A percentile compares a stretch with the other conserved stretches of the same genome.
Conservation (phyloP, 2,113 vertebrate species). For the Nansenia antarctica region DNA sequence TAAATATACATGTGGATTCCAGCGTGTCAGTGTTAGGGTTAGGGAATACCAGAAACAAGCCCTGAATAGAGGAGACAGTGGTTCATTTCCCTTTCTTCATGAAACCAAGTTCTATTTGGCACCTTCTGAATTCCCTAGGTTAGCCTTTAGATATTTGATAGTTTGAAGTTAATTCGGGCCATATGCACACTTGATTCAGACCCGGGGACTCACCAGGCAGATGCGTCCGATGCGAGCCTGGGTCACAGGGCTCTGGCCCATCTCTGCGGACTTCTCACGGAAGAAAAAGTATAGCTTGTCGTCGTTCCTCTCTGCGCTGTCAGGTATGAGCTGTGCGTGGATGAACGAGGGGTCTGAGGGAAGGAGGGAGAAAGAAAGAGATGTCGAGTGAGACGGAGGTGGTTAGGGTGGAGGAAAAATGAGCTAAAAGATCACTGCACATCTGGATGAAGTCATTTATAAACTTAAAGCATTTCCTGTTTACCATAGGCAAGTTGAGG, state of each 20-base stretch:
- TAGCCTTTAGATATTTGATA: too few species aligned
- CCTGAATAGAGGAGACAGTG: slow-evolving; percentile 25
- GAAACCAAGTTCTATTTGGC: slow-evolving; percentile 32
- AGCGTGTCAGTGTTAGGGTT: slow-evolving; percentile 62
- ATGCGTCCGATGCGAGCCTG: slow-evolving; percentile 95
- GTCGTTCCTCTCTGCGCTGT: slow-evolving; percentile 93
- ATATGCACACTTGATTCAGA: slow-evolving; percentile 26
- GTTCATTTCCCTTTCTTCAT: slow-evolving; percentile 18
- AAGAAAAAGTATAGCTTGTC: slow-evolving; percentile 99
- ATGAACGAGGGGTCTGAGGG: slow-evolving; percentile 91
- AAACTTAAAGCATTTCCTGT: slow-evolving; percentile 36
- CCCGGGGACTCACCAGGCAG: slow-evolving; percentile 85
- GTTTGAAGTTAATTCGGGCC: slow-evolving; percentile 26
- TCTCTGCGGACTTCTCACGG: slow-evolving; percentile 91
- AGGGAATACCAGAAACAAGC: slow-evolving; percentile 25
- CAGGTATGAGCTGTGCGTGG: slow-evolving; percentile 91
- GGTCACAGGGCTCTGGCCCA: slow-evolving; percentile 89
- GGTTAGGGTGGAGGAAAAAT: not conserved
- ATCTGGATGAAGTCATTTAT: slow-evolving; percentile 31
- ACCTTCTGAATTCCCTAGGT: too few species aligned
- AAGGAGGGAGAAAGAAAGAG: slow-evolving; percentile 20
- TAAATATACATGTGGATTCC: slow-evolving; percentile 71
- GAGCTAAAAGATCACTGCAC: slow-evolving; percentile 14
- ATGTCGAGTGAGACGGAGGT: not conserved
- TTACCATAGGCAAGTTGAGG: slow-evolving; percentile 19